Percentiles rank a stretch among this genome's conserved stretches.
These are phyloP conservation scores for Melipona beecheii DNA, from an alignment of 2,888 invertebrate species.

Conservation along the genomic window DNA sequence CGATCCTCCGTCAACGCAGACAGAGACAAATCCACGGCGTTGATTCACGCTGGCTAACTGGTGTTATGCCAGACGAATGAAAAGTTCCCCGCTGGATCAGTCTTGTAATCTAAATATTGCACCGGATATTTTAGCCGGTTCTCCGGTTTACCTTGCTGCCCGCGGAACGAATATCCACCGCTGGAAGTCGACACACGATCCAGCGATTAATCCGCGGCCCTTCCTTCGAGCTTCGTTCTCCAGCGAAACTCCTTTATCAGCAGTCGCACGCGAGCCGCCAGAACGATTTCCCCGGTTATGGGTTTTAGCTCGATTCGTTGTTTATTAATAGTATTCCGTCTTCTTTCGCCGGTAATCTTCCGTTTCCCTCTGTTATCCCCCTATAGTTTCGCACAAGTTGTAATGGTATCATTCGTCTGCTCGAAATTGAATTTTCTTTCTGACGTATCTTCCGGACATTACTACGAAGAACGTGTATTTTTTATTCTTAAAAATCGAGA, in stretches of 20 bases:
- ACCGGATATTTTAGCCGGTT: constrained; percentile 33
- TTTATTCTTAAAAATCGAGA: neutral
- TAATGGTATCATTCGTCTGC: neutral
- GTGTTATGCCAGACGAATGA: constrained; percentile 22
- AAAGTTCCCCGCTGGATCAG: constrained; percentile 35
- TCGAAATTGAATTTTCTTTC: neutral
- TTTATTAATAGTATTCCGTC: constrained; percentile 22
- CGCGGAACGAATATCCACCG: constrained; percentile 9
- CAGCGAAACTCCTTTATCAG: constrained; percentile 22
- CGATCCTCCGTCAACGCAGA: neutral
- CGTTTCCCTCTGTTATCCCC: neutral
- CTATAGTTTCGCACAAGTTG: no score
- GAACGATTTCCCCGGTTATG: constrained; percentile 26
- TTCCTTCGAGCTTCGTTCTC: constrained; percentile 28
- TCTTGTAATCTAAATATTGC: constrained; percentile 47
- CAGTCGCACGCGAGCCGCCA: constrained; percentile 29
- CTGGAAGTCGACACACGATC: constrained; percentile 46
- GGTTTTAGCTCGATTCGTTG: constrained; percentile 31
- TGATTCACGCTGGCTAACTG: neutral
- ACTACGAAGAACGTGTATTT: neutral
- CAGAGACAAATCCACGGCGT: neutral
- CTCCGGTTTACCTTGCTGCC: constrained; percentile 23
- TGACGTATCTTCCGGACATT: neutral
- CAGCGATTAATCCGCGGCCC: constrained; percentile 37
- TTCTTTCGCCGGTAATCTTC: neutral